A percentile compares a stretch with the other conserved stretches of the same genome.
Evolutionary conservation across 2,888 invertebrate genomes (phyloP).

Genomic region (Subacronicta megacephala): DNA sequence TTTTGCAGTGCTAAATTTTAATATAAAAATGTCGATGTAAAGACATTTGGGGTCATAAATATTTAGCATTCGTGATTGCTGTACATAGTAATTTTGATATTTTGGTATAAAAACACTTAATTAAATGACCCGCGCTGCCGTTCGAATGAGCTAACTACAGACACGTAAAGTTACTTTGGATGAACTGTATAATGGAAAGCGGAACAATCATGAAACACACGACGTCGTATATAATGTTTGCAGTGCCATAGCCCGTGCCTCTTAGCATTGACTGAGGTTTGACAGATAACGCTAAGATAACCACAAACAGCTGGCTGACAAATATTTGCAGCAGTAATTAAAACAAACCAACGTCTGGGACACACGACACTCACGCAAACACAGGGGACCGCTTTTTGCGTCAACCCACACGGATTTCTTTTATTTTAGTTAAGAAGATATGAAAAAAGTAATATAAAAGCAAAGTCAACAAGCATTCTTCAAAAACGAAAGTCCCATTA

Average conservation of each 20-base stretch:
- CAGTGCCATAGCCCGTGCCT: constrained; percentile 76
- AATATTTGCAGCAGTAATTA: constrained; percentile 86
- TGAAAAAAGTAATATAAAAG: constrained; percentile 46
- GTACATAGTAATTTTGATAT: no score
- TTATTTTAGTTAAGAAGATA: constrained; percentile 53
- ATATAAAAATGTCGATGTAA: no score
- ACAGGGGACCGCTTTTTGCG: constrained; percentile 72
- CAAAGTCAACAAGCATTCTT: constrained; percentile 38
- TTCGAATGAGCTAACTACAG: no score
- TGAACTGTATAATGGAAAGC: constrained; percentile 26
- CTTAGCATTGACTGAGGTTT: constrained; percentile 88
- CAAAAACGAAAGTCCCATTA: constrained; percentile 27
- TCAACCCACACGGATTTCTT: constrained; percentile 61
- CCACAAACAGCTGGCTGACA: constrained; percentile 80
- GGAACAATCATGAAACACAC: constrained; percentile 50
- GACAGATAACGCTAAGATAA: constrained; percentile 88
- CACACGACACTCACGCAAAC: constrained; percentile 72
- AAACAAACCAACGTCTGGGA: constrained; percentile 76
- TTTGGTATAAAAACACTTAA: no score
- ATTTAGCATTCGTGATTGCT: no score
- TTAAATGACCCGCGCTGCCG: no score
- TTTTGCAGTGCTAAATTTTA: no score
- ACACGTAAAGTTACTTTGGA: no score
- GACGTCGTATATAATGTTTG: constrained; percentile 56
- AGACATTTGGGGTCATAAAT: no score